Evolutionary conservation across 64 coral and sea anemone genomes (phyloP), one percentile per base, ranked within the genome.

Genomic region (Pachyseris speciosa): DNA sequence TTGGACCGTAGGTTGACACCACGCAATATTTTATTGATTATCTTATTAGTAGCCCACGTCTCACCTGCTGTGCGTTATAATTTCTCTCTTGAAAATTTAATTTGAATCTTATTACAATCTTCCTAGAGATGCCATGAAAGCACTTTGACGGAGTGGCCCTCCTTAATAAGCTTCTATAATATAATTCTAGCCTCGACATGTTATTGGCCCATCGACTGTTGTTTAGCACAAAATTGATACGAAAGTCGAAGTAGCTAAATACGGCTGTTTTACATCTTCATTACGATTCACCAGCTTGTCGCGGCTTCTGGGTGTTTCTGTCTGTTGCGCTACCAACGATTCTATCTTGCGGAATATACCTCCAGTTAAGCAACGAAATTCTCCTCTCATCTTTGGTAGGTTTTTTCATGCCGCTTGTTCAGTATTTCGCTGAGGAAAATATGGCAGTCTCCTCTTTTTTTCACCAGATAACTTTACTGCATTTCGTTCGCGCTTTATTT

Each of bases 21-120:
- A 33, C 15, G 36, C 49, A 19, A 41, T 63, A 11, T 81, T 61
- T 81, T 40, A 80, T 80, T 80, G 50, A 80, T 16, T 22, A 81
- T 6, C 40, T 41, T 10, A 48, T 40, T 61, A 41, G 27, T 34
- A 41, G 40, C 53, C 22, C 31, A 57, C 11, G 26, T 40, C 67
- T 15, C 75, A 81, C 77, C 77, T 81, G 77, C 22, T 13, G 33
- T 25, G 20, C 30, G 0, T 39, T 63, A 81, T 27, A 38, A n/a
- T 27, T 22, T 53, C 19, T 22, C 19, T 61, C 40, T 52, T 59
- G 8, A 63, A 81, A 61, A 63, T 81, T 81, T 61, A 15, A 61
- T 81, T 81, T 6, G 1, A 32, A n/a, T 38, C 8, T 61, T 38
- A 6, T 81, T 61, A 1, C 27, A 22, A 61, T 28, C 34, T 5